Evolutionary conservation across 2,113 vertebrate genomes (phyloP).

Genomic region (Gymnobelideus leadbeateri): DNA sequence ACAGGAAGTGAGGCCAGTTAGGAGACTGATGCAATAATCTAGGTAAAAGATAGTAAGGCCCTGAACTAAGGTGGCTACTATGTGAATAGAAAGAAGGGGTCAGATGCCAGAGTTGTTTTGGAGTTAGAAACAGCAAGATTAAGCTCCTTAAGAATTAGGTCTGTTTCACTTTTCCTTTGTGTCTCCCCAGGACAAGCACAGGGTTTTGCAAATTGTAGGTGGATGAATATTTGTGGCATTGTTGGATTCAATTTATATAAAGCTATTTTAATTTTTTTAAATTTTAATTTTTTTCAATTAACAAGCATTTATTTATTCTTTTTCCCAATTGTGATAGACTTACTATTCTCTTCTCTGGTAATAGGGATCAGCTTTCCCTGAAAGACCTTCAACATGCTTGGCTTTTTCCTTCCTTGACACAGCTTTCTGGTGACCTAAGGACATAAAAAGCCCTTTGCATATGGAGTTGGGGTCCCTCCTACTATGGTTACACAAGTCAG

Average conservation of each 20-base stretch:
- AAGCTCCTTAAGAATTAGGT: not conserved
- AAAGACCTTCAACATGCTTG: not conserved
- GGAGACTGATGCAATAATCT: not conserved
- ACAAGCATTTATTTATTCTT: not conserved
- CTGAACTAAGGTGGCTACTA: not conserved
- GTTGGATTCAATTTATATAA: not conserved
- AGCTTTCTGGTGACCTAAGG: not conserved
- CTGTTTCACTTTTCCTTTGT: not conserved
- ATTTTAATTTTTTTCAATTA: not conserved
- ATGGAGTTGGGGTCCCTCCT: not conserved
- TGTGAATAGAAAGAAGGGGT: not conserved
- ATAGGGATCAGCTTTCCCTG: not conserved
- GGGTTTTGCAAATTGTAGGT: not conserved
- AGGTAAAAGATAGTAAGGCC: not conserved
- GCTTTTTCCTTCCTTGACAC: not conserved
- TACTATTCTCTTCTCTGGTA: not conserved
- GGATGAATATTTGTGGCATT: not conserved
- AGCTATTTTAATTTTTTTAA: not conserved
- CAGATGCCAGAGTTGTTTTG: not conserved
- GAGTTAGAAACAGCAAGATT: not conserved
- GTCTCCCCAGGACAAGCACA: not conserved
- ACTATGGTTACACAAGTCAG: not conserved
- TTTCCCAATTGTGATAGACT: not conserved
- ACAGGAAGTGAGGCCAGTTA: not conserved
- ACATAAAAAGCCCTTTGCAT: not conserved